phyloP scores from a whole-genome alignment of 2,797 vertebrate genomes.

The Anolis apletophallus region DNA sequence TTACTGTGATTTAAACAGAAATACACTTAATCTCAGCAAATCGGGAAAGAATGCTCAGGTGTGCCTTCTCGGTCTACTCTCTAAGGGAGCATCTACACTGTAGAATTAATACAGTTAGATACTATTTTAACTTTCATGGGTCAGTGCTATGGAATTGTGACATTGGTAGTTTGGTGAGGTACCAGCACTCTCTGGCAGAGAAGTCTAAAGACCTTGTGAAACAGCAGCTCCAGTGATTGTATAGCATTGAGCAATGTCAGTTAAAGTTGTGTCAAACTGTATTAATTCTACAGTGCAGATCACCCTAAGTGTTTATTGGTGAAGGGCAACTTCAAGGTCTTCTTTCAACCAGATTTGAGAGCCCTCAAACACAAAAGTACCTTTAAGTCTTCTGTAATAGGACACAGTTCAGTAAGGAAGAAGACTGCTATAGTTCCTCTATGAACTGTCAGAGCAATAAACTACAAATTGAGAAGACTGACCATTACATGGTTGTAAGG shows the following conservation, averaged over 20 bases:
- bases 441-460: background rate
- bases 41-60: background rate
- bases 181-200: too few relatives aligned
- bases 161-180: too few relatives aligned
- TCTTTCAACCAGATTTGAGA: background rate
- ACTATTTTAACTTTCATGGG: too few relatives aligned
- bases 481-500: too few relatives aligned
- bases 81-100: too few relatives aligned
- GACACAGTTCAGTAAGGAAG: background rate
- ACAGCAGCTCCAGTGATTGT: too few relatives aligned
- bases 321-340: background rate
- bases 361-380: background rate
- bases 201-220: too few relatives aligned
- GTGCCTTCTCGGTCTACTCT: background rate
- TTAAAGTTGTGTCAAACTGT: too few relatives aligned
- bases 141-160: too few relatives aligned
- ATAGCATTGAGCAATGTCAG: too few relatives aligned
- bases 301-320: background rate
- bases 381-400: background rate
- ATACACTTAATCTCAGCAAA: background rate
- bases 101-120: too few relatives aligned
- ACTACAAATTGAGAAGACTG: background rate
- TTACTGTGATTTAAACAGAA: background rate
- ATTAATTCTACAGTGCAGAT: too few relatives aligned
- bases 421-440: background rate